Conservation (phyloP, 2,113 vertebrate genomes). For the Notothenia coriiceps region DNA sequence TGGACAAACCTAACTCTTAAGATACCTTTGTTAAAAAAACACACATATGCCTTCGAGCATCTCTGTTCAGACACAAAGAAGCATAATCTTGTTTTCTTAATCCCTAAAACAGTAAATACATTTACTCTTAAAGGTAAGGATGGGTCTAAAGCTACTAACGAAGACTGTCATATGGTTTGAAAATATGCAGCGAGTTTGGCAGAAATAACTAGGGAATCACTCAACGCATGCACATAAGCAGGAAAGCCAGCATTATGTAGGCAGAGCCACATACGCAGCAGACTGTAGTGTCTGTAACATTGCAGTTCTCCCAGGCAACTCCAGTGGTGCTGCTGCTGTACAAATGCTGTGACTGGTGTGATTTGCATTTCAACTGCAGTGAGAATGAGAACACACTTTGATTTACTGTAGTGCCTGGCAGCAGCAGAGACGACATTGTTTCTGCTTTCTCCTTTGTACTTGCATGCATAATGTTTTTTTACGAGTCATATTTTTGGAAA, state of each 20-base stretch:
- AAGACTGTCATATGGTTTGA: not conserved
- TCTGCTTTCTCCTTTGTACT: conserved; percentile 1
- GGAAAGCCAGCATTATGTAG: not conserved
- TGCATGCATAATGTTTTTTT: not conserved
- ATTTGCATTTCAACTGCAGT: conserved; percentile 75
- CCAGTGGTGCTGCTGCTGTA: conserved; percentile 81
- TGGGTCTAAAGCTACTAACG: not conserved
- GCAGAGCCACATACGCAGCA: conserved; percentile 12
- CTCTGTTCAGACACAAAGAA: conserved; percentile 17
- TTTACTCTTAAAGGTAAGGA: conserved; percentile 16
- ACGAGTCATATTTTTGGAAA: not conserved
- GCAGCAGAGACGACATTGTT: conserved; percentile 1
- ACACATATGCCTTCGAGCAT: not conserved
- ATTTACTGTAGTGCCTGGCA: conserved; percentile 19
- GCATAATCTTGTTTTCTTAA: conserved; percentile 22
- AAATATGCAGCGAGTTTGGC: conserved; percentile 2
- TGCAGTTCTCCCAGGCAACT: conserved; percentile 75
- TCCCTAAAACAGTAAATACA: conserved; percentile 25
- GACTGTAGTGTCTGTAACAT: conserved; percentile 21
- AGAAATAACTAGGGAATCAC: not conserved
- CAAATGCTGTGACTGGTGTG: conserved; percentile 59
- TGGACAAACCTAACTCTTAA: not conserved
- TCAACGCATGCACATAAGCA: not conserved
- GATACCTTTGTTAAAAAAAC: not conserved
- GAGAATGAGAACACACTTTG: conserved; percentile 49